Evolutionary conservation across 2,797 vertebrate species (phyloP), one percentile per base, ranked within the genome.

Genomic region (Selene dorsalis): DNA sequence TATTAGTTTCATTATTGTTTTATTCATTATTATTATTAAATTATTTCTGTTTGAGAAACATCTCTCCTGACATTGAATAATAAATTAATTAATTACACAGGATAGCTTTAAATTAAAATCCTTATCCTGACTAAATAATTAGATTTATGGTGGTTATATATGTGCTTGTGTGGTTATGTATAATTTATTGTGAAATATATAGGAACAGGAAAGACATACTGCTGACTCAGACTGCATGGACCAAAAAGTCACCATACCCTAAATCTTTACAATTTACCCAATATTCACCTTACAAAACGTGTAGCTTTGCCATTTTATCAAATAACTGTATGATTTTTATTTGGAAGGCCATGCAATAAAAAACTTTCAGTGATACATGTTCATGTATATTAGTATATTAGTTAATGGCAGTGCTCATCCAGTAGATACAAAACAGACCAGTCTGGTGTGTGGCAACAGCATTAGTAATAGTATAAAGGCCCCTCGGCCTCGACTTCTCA

Each of bases 401-500:
- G 47, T 38, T 2, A 12, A 45, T 26, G 52, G 64, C 58, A 64
- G 32, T 32, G 55, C 28, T 16, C n/a, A 11, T 43, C 48, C 0
- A 58, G 63, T 50, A 6, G 14, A 43, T 9, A 47, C 20, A 16
- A 32, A 39, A 20, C 45, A 39, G n/a, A 22, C 30, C 57, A 50
- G 18, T 69, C 4, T 43, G 17, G 16, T 61, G 6, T 22, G 50
- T 12, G 20, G 48, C 3, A 52, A n/a, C 7, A 35, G 32, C 7
- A 35, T 35, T n/a, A 8, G 22, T 22, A 61, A 12, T 43, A 43
- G 14, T 41, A 26, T 28, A 55, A 45, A 89, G 92, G 92, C 91
- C 92, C 82, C 55, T 64, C 12, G 92, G 91, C 92, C 90, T 91
- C 92, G 90, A 84, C 75, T 88, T 66, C 77, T 91, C 82, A 82